A percentile compares a stretch with the other conserved stretches of the same genome.
These are phyloP conservation scores for Atherinomorus stipes DNA, from an alignment of 2,113 vertebrate genomes.

Conservation along the genomic window DNA sequence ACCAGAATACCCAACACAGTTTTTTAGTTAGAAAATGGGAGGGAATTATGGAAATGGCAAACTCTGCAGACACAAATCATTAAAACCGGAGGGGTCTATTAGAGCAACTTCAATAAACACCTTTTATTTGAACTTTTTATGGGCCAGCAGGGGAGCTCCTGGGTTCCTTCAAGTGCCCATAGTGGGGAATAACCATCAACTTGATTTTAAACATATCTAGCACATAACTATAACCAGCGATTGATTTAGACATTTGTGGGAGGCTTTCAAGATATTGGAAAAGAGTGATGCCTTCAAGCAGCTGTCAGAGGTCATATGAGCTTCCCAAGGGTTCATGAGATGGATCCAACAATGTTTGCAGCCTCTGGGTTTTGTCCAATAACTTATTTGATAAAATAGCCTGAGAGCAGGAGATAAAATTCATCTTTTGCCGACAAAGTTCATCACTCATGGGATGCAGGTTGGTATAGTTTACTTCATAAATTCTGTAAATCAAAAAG, in stretches of 20 bases:
- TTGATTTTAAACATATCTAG: constrained; percentile 4
- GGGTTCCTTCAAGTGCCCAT: not conserved
- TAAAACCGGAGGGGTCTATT: no score
- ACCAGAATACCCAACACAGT: not conserved
- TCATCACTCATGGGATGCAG: constrained; percentile 14
- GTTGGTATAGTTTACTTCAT: constrained; percentile 3
- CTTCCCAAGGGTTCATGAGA: constrained; percentile 13
- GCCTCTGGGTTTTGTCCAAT: constrained; percentile 32
- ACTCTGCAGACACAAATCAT: no score
- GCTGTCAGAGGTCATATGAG: constrained; percentile 40
- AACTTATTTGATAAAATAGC: constrained; percentile 22
- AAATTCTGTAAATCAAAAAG: constrained; percentile 12
- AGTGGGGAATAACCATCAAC: not conserved
- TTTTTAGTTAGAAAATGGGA: not conserved
- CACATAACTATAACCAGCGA: not conserved
- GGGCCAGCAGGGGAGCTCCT: not conserved
- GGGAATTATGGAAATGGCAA: not conserved
- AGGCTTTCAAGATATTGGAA: constrained; percentile 11
- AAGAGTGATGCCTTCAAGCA: constrained; percentile 18
- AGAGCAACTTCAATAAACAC: not conserved
- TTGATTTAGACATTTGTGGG: constrained; percentile 32
- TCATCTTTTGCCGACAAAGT: constrained; percentile 39
- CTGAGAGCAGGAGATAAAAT: constrained; percentile 20
- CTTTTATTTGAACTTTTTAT: not conserved
- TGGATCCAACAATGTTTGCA: constrained; percentile 39